Base-by-base conservation (phyloP, 2,888 invertebrate species). In the Ectobius pallidus region DNA sequence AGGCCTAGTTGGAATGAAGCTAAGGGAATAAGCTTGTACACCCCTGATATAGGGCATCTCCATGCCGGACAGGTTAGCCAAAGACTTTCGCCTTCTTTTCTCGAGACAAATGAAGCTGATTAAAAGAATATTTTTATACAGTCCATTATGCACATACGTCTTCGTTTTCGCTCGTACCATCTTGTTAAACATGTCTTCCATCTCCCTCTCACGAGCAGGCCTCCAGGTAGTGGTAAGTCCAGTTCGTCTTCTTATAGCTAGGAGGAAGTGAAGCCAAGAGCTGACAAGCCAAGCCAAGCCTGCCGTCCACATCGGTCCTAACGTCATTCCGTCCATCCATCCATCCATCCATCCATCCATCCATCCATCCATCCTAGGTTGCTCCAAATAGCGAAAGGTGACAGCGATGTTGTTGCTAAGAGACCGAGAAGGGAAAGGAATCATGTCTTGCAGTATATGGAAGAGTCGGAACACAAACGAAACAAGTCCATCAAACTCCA, bases 301-400 rank as follows among this genome's bases (percentile, higher is more conserved):
- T n/a, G n/a, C n/a, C n/a, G n/a, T n/a, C n/a, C n/a, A n/a, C n/a
- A n/a, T n/a, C n/a, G n/a, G n/a, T n/a, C n/a, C n/a, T n/a, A n/a
- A n/a, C n/a, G 52, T 52, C n/a, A n/a, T n/a, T n/a, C n/a, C n/a
- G n/a, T n/a, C n/a, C n/a, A n/a, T n/a, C n/a, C n/a, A n/a, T n/a
- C 52, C 16, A 25, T 3, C 22, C 52, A 25, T 52, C 52, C 25
- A 14, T 9, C 7, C 39, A 14, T 9, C 7, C 39, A 14, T 9
- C 7, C 39, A 14, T 39, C 7, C 14, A 14, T 39, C 14, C 39
- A 27, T 22, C 58, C 58, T n/a, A 58, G 14, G 20, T n/a, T 11
- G 39, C 34, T 42, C 42, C 42, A 42, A 20, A 63, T 14, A 63
- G 63, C 63, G 63, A 63, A 63, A 63, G 63, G 63, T 63, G 63